These are phyloP conservation scores for Leucophora obtusa DNA, from an alignment of 2,888 invertebrate species.

Conservation along the genomic window DNA sequence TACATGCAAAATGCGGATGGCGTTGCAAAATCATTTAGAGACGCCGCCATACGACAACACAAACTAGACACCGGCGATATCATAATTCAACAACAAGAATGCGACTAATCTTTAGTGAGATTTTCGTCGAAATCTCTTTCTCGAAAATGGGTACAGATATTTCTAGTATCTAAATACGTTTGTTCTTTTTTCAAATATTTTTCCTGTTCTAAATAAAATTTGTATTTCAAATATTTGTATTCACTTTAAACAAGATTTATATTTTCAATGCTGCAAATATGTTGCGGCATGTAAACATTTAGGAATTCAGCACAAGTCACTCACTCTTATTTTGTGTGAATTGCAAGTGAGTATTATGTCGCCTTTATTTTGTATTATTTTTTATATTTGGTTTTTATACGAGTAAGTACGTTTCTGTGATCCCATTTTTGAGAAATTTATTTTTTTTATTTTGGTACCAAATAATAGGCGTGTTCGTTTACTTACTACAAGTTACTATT, in stretches of 20 bases:
- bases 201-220: constrained; percentile 57
- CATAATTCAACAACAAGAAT: constrained; percentile 39
- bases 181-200: constrained; percentile 6
- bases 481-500: no score
- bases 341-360: constrained; percentile 49
- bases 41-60: constrained; percentile 28
- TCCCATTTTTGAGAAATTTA: constrained; percentile 31
- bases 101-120: constrained; percentile 34
- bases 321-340: constrained; percentile 51
- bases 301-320: constrained; percentile 64
- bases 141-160: constrained; percentile 36
- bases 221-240: constrained; percentile 28
- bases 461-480: no score
- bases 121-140: constrained; percentile 34
- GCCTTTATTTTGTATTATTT: constrained; percentile 34
- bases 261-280: constrained; percentile 59
- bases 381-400: background rate
- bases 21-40: constrained; percentile 50
- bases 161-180: background rate
- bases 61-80: constrained; percentile 29
- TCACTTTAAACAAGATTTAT: constrained; percentile 59
- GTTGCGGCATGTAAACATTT: constrained; percentile 54
- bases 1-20: constrained; percentile 49
- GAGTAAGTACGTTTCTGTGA: no score
- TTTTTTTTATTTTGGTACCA: background rate